phyloP scores from a whole-genome alignment of 1,140 invertebrate species.

The Sarcophaga bullata region DNA sequence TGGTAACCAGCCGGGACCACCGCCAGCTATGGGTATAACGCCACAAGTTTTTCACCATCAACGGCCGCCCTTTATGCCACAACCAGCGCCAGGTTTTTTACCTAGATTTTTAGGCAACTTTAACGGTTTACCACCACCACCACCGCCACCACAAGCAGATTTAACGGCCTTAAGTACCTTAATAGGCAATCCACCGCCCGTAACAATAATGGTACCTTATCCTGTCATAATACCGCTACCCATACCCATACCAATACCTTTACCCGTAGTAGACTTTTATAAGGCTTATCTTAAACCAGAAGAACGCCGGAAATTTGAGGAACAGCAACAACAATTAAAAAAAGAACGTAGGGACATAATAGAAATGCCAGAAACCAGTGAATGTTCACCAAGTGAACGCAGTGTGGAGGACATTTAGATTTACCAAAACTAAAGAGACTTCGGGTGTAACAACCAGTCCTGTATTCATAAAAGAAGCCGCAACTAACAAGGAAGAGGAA shows the following conservation, averaged over 20 bases:
- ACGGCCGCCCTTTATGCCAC: conserved; percentile 50
- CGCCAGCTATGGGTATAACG: background rate
- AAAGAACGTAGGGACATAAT: background rate
- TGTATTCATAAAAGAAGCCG: background rate
- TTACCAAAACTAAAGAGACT: conserved; percentile 63
- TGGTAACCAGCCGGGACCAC: background rate
- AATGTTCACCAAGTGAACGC: conserved; percentile 49
- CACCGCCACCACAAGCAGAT: conserved; percentile 25
- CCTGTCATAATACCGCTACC: conserved; percentile 84
- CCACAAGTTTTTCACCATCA: conserved; percentile 10
- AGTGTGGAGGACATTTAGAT: conserved; percentile 62
- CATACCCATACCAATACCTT: conserved; percentile 83
- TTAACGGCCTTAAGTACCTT: conserved; percentile 47
- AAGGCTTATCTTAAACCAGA: conserved; percentile 66
- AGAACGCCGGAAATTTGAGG: conserved; percentile 54
- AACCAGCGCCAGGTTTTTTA: conserved; percentile 52
- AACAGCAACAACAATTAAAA: conserved; percentile 20
- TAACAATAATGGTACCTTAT: conserved; percentile 85
- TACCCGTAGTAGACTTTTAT: conserved; percentile 75
- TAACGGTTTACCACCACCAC: conserved; percentile 44
- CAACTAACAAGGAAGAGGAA: conserved; percentile 49
- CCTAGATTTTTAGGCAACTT: conserved; percentile 47
- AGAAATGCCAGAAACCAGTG: conserved; percentile 14
- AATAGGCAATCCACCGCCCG: conserved; percentile 71
- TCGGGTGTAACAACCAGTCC: background rate